A percentile compares a stretch with the other conserved stretches of the same genome.
Evolutionary conservation across 2,888 invertebrate genomes (phyloP).

Genomic region (Andrena chrysosceles): DNA sequence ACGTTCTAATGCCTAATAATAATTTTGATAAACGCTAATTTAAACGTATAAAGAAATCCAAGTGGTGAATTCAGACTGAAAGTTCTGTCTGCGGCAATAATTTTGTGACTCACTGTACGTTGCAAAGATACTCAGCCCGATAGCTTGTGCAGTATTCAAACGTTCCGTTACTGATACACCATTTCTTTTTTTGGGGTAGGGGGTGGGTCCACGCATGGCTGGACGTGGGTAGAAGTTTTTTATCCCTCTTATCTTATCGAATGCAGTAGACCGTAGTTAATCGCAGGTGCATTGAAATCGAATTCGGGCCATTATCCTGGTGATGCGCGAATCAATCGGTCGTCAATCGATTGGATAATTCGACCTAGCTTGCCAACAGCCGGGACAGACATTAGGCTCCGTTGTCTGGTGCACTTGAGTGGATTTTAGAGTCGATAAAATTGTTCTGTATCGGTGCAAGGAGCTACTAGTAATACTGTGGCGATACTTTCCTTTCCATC

Average conservation of each 20-base stretch:
- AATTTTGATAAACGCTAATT: too few species aligned
- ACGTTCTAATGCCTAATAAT: too few species aligned
- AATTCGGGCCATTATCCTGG: slow-evolving; percentile 77
- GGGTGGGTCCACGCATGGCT: not conserved
- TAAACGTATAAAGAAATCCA: too few species aligned
- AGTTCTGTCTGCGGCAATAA: too few species aligned
- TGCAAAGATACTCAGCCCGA: too few species aligned
- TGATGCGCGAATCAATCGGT: slow-evolving; percentile 79
- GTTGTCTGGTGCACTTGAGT: slow-evolving; percentile 55
- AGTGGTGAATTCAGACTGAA: too few species aligned
- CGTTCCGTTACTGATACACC: not conserved
- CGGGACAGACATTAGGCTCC: slow-evolving; percentile 61
- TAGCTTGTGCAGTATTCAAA: not conserved
- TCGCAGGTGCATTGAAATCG: slow-evolving; percentile 72
- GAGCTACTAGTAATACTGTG: slow-evolving; percentile 3
- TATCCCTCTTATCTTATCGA: slow-evolving; percentile 56
- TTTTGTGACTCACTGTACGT: too few species aligned
- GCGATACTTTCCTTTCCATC: not conserved
- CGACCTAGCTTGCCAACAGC: slow-evolving; percentile 69
- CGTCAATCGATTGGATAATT: slow-evolving; percentile 81
- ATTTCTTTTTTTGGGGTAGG: not conserved
- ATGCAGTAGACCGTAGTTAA: slow-evolving; percentile 77
- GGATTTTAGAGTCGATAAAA: slow-evolving; percentile 40
- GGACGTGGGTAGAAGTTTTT: slow-evolving; percentile 18
- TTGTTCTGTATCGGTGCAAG: slow-evolving; percentile 33